These are phyloP conservation scores for Himalopsyche phryganea DNA, from an alignment of 1,140 invertebrate species.

Conservation along the genomic window DNA sequence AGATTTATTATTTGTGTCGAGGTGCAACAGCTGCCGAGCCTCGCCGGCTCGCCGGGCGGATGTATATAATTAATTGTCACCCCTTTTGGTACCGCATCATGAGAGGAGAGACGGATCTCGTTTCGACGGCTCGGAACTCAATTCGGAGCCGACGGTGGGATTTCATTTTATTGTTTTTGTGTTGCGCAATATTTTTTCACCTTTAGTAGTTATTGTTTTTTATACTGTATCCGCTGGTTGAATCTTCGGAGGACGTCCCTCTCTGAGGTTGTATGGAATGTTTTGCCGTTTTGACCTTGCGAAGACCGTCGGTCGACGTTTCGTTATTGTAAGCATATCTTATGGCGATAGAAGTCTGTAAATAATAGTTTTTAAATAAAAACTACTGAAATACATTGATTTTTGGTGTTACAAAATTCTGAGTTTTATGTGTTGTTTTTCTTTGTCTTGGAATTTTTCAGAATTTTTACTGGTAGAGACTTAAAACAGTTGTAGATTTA, in stretches of 20 bases:
- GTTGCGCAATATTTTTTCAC: too few relatives aligned
- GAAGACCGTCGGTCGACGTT: background rate
- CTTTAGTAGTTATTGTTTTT: too few relatives aligned
- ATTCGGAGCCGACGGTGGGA: too few relatives aligned
- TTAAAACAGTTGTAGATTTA: too few relatives aligned
- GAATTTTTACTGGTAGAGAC: background rate
- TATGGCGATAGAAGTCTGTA: slow-evolving; percentile 28
- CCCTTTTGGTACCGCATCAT: background rate
- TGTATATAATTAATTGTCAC: background rate
- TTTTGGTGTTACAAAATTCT: slow-evolving; percentile 23
- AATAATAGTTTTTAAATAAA: slow-evolving; percentile 29
- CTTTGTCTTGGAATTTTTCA: background rate
- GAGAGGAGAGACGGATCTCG: background rate
- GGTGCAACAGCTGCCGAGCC: background rate
- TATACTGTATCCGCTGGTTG: too few relatives aligned
- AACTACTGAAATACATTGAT: slow-evolving; percentile 27
- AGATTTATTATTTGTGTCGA: too few relatives aligned
- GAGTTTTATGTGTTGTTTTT: background rate
- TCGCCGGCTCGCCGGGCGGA: too few relatives aligned
- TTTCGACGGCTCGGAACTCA: too few relatives aligned
- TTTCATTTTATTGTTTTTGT: too few relatives aligned
- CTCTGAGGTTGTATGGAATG: background rate
- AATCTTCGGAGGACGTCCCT: background rate
- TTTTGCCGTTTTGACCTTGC: background rate
- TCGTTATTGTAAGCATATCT: slow-evolving; percentile 17